Evolutionary conservation across 1,140 invertebrate species (phyloP), one percentile per base, ranked within the genome.

Genomic region (Papilio dardanus): DNA sequence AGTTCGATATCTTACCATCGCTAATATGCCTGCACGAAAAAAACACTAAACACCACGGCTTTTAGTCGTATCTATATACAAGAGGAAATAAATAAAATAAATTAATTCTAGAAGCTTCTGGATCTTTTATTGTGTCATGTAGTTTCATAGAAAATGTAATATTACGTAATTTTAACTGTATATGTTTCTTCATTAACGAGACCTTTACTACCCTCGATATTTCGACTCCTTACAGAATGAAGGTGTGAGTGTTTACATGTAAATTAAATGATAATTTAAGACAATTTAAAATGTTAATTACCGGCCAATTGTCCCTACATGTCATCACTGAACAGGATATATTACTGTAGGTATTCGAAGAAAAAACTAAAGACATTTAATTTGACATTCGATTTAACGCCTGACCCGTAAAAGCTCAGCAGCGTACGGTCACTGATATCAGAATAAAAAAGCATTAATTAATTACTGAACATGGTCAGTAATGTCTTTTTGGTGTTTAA

Each of bases 231-330:
- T 62, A 3, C 24, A 28, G 12, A 62, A 62, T 62, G 12, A 62
- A 62, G 54, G 54, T 62, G 54, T 62, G 54, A 62, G 21, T 14
- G 54, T 62, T 62, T 62, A 62, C 54, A 62, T 62, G 54, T 62
- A 62, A 62, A 62, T 62, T 62, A 62, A 62, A 62, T 62, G 54
- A 62, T 62, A 62, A 62, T 62, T 62, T 24, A 58, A 58, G 54
- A 58, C 54, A 24, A 58, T 58, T 58, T 58, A 58, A 58, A 58
- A 58, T 58, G 54, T 58, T 58, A 58, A 58, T 58, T 58, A 58
- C 21, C 21, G 21, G 21, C 14, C 54, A 58, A 58, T 58, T 28
- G 21, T 28, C 12, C 54, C 10, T 58, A 58, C 54, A 58, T 58
- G 54, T 58, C 24, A 58, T 58, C 54, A 24, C 21, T 12, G 12